Conservation (phyloP, 2,888 invertebrate species). For the Crematogaster levior region DNA sequence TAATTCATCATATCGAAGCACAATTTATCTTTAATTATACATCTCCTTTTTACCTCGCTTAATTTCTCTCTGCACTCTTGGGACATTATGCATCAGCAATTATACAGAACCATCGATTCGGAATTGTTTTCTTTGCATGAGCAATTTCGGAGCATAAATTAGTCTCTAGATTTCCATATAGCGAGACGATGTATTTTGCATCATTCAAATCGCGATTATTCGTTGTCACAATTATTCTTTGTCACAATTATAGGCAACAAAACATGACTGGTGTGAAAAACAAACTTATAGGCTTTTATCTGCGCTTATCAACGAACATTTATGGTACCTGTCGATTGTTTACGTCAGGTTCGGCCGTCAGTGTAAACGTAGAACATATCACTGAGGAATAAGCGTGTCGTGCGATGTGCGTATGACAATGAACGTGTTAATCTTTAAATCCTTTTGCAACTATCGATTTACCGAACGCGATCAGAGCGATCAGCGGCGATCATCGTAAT, state of each 20-base stretch:
- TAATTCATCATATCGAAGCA: background rate
- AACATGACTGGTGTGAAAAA: background rate
- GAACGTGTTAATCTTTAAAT: conserved; percentile 6
- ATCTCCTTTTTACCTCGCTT: background rate
- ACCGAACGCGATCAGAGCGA: too few species aligned
- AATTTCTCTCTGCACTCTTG: background rate
- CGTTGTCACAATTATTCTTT: background rate
- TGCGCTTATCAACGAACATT: background rate
- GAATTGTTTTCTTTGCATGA: background rate
- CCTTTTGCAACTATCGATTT: background rate
- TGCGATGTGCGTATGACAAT: background rate
- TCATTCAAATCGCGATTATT: background rate
- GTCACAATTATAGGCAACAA: background rate
- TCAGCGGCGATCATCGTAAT: background rate
- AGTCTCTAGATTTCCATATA: background rate
- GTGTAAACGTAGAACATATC: background rate
- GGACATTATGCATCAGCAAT: background rate
- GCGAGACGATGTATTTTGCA: background rate
- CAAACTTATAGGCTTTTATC: conserved; percentile 11
- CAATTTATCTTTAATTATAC: background rate
- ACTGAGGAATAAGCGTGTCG: background rate
- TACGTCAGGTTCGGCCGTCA: background rate
- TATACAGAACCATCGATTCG: background rate
- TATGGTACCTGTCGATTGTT: background rate
- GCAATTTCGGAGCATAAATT: background rate